Evolutionary conservation across 2,888 invertebrate species (phyloP).

Genomic region (Leptothorax acervorum): DNA sequence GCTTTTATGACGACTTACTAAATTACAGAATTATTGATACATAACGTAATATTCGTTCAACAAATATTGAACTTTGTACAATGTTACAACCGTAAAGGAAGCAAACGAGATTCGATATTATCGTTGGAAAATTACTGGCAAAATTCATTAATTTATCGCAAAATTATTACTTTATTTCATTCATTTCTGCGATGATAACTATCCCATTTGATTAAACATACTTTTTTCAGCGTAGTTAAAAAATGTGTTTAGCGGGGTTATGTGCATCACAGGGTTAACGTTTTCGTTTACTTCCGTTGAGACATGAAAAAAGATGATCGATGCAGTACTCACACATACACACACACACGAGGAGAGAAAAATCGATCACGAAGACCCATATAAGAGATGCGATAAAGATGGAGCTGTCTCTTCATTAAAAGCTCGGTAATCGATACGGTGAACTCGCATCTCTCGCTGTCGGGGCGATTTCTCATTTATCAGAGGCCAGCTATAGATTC

Average conservation of each 20-base stretch:
- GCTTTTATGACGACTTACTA: neutral
- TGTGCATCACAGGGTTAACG: neutral
- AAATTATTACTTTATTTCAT: constrained; percentile 1
- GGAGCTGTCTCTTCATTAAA: constrained; percentile 48
- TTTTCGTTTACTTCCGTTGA: constrained; percentile 8
- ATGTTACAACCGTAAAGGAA: constrained; percentile 5
- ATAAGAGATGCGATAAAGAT: constrained; percentile 38
- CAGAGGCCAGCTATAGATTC: constrained; percentile 34
- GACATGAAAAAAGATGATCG: constrained; percentile 33
- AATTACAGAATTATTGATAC: constrained; percentile 17
- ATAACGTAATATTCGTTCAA: constrained; percentile 15
- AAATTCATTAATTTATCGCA: constrained; percentile 17
- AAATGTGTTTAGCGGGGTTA: neutral
- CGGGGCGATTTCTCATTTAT: constrained; percentile 50
- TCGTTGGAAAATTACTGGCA: constrained; percentile 4
- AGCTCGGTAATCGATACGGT: constrained; percentile 38
- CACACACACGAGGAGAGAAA: neutral
- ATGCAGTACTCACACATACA: neutral
- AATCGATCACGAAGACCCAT: constrained; percentile 4
- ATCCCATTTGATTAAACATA: neutral
- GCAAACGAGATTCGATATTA: constrained; percentile 13
- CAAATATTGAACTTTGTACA: constrained; percentile 23
- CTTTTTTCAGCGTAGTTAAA: neutral
- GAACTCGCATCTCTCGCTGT: constrained; percentile 21
- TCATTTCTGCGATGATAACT: neutral